A percentile compares a stretch with the other conserved stretches of the same genome.
phyloP scores from a whole-genome alignment of 2,888 invertebrate species.

The Panzeria rudis region DNA sequence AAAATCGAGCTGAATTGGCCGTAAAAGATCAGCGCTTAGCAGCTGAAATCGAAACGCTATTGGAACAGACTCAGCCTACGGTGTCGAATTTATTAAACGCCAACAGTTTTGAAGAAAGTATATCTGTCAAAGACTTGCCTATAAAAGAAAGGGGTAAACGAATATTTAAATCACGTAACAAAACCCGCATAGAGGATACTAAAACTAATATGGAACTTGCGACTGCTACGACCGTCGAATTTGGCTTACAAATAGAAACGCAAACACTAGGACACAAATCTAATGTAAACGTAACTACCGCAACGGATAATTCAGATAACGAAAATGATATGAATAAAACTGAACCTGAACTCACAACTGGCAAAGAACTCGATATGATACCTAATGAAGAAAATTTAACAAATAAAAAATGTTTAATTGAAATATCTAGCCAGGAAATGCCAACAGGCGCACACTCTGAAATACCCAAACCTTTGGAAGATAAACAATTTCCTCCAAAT shows the following conservation, averaged over 20 bases:
- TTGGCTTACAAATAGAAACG: not conserved
- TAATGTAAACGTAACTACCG: not conserved
- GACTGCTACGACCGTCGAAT: not conserved
- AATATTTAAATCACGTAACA: slow-evolving; percentile 83
- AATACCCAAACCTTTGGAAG: slow-evolving; percentile 18
- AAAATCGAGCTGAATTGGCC: slow-evolving; percentile 72
- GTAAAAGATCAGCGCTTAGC: slow-evolving; percentile 81
- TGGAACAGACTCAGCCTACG: slow-evolving; percentile 85
- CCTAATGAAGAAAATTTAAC: not conserved
- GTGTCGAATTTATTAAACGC: slow-evolving; percentile 47
- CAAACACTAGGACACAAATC: slow-evolving; percentile 1
- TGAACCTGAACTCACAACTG: not conserved
- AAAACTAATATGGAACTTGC: slow-evolving; percentile 53
- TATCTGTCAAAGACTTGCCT: slow-evolving; percentile 80
- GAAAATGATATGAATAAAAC: not conserved
- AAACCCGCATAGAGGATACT: slow-evolving; percentile 74
- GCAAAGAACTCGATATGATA: not conserved
- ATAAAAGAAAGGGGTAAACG: slow-evolving; percentile 83
- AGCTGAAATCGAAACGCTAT: slow-evolving; percentile 86
- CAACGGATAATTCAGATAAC: not conserved
- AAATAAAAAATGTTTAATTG: not conserved
- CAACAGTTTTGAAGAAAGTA: slow-evolving; percentile 68
- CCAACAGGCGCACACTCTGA: not conserved
- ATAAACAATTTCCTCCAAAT: slow-evolving; percentile 44
- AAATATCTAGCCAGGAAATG: slow-evolving; percentile 9